phyloP scores from a whole-genome alignment of 2,797 vertebrate species.

The Neopelma chrysocephalum region DNA sequence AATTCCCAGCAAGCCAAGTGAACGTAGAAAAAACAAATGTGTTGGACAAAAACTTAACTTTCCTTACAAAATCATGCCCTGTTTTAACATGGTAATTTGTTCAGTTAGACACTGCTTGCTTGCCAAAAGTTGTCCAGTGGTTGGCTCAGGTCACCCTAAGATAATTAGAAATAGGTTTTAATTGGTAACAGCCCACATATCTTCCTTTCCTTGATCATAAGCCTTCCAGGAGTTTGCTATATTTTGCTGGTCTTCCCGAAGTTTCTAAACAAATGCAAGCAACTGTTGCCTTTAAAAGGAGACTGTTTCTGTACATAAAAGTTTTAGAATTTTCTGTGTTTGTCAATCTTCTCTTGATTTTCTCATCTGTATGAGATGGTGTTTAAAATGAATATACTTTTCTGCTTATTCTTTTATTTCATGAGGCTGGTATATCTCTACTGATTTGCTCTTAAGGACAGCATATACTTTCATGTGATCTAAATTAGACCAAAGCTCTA shows the following conservation, averaged over 20 bases:
- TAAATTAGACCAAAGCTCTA: background rate
- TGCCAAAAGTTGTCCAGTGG: background rate
- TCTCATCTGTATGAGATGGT: background rate
- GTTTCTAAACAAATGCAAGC: background rate
- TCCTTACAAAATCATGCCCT: background rate
- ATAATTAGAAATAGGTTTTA: background rate
- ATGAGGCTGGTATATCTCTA: background rate
- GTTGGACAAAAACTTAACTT: background rate
- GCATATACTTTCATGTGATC: background rate
- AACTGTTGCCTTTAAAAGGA: background rate
- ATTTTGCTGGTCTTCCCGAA: background rate
- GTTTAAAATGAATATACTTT: background rate
- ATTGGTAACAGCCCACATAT: background rate
- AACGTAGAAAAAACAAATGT: background rate
- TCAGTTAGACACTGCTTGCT: background rate
- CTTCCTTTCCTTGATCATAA: background rate
- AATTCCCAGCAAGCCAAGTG: background rate
- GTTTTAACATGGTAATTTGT: background rate
- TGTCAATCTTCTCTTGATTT: background rate
- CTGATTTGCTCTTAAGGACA: background rate
- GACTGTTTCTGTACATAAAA: background rate
- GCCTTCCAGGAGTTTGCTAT: background rate
- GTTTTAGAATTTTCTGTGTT: background rate
- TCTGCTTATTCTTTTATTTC: background rate
- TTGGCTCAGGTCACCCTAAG: background rate